Percentiles rank a stretch among this genome's conserved stretches.
Evolutionary conservation across 2,888 invertebrate genomes (phyloP).

Genomic region (Synanthedon myopaeformis): DNA sequence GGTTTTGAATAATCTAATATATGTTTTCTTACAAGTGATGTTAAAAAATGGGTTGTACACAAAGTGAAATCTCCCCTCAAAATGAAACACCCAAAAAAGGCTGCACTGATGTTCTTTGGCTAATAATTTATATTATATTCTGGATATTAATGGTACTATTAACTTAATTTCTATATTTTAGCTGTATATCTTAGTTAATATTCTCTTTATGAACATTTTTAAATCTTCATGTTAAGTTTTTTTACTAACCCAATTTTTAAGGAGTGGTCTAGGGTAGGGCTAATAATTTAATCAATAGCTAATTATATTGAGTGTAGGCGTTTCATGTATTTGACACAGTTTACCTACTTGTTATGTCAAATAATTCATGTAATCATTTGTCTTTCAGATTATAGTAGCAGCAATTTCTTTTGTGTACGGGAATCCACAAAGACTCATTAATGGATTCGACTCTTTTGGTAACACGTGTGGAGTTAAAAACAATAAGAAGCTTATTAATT

Average conservation of each 20-base stretch:
- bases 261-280: too few species aligned
- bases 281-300: too few species aligned
- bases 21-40: neutral
- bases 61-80: conserved; percentile 74
- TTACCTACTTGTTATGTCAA: neutral
- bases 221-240: too few species aligned
- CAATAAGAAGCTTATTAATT: conserved; percentile 80
- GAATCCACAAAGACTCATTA: conserved; percentile 85
- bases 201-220: too few species aligned
- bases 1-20: too few species aligned
- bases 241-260: too few species aligned
- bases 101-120: conserved; percentile 88
- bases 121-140: conserved; percentile 81
- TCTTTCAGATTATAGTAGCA: conserved; percentile 79
- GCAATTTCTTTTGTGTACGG: conserved; percentile 91
- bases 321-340: too few species aligned
- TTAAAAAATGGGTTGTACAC: conserved; percentile 73
- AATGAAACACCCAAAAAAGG: conserved; percentile 74
- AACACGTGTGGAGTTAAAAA: conserved; percentile 90
- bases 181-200: neutral
- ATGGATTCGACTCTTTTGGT: conserved; percentile 94
- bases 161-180: neutral
- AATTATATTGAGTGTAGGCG: too few species aligned
- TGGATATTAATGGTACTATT: conserved; percentile 85
- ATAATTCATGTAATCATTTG: neutral